Percentiles rank a stretch among this genome's conserved stretches.
phyloP scores from a whole-genome alignment of 1,140 invertebrate species.

The Drosophila punjabiensis region DNA sequence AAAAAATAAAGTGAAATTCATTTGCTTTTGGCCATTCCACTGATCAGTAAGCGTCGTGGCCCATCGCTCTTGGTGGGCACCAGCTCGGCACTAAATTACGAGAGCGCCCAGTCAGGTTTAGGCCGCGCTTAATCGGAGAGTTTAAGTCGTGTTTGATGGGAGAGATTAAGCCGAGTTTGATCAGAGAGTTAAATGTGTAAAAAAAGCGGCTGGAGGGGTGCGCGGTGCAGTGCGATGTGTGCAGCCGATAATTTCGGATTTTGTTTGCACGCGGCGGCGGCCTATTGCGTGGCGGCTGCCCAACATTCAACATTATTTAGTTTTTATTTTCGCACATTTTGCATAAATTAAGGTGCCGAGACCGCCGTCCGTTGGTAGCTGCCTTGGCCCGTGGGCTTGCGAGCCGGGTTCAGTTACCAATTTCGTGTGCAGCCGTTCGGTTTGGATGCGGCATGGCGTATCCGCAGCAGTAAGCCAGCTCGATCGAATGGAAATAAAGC shows the following conservation, averaged over 20 bases:
- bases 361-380: constrained; percentile 20
- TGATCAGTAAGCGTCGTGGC: constrained; percentile 26
- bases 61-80: constrained; percentile 42
- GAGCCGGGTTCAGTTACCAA: constrained; percentile 62
- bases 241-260: constrained; percentile 61
- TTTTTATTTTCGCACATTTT: constrained; percentile 82
- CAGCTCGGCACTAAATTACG: constrained; percentile 71
- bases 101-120: constrained; percentile 48
- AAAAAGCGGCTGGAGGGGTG: not conserved
- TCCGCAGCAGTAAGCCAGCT: constrained; percentile 39
- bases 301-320: constrained; percentile 76
- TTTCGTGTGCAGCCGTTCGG: constrained; percentile 66
- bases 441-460: constrained; percentile 53
- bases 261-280: constrained; percentile 48
- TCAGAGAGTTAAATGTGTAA: constrained; percentile 10
- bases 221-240: constrained; percentile 18
- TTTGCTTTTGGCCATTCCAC: constrained; percentile 20
- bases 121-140: constrained; percentile 15
- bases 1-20: not conserved
- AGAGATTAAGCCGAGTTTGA: constrained; percentile 32
- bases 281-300: constrained; percentile 60
- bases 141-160: constrained; percentile 13
- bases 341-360: constrained; percentile 75
- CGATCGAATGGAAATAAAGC: constrained; percentile 54
- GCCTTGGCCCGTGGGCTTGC: constrained; percentile 18